phyloP scores from a whole-genome alignment of 2,888 invertebrate genomes.

The Ectobius pallidus region DNA sequence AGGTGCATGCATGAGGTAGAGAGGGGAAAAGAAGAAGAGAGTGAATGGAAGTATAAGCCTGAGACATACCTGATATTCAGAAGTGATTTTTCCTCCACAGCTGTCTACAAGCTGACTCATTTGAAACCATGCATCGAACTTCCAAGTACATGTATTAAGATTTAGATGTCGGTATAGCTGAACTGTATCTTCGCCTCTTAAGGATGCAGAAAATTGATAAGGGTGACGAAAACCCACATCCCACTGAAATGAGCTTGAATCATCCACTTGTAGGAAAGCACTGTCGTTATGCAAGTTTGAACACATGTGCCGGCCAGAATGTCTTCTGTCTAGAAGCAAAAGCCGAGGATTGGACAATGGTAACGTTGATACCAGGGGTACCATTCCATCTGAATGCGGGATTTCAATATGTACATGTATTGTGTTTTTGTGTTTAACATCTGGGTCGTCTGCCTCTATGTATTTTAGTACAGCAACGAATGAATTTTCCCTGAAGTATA shows the following conservation, averaged over 20 bases:
- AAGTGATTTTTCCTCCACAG: constrained; percentile 21
- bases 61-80: constrained; percentile 11
- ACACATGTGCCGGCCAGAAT: background rate
- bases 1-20: no score
- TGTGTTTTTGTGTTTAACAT: constrained; percentile 4
- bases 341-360: constrained; percentile 7
- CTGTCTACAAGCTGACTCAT: constrained; percentile 1
- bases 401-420: constrained; percentile 21
- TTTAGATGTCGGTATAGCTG: constrained; percentile 14
- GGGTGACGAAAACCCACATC: background rate
- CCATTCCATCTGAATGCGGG: constrained; percentile 22
- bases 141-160: constrained; percentile 3
- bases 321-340: background rate
- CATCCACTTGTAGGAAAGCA: background rate
- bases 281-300: constrained; percentile 6
- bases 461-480: constrained; percentile 12
- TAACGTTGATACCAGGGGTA: constrained; percentile 13
- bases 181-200: constrained; percentile 4
- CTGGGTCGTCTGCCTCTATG: background rate
- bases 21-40: no score
- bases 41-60: no score
- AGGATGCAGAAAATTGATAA: background rate
- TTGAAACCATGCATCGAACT: constrained; percentile 25
- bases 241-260: background rate
- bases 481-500: background rate